phyloP scores from a whole-genome alignment of 2,888 invertebrate species.

The Eurytoma californica region DNA sequence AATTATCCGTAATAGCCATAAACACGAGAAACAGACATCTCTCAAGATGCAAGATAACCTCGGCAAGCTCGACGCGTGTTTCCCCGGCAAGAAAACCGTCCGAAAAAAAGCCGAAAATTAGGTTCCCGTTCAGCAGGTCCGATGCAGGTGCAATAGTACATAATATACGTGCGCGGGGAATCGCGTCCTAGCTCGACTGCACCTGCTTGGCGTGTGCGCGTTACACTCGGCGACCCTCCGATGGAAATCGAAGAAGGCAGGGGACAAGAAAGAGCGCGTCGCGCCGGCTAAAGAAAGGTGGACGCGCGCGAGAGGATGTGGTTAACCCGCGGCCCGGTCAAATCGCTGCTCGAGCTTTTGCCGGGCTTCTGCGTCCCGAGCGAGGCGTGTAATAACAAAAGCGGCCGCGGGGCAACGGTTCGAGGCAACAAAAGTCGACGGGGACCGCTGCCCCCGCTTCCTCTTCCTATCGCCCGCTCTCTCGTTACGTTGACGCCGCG shows the following conservation, averaged over 20 bases:
- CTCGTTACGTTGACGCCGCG: conserved; percentile 3
- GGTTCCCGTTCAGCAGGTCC: too few species aligned
- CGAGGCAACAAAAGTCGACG: conserved; percentile 46
- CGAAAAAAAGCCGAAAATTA: too few species aligned
- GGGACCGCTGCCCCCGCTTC: conserved; percentile 59
- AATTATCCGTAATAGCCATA: too few species aligned
- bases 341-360: conserved; percentile 69
- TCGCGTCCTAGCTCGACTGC: background rate
- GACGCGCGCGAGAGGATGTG: conserved; percentile 68
- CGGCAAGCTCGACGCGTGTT: too few species aligned
- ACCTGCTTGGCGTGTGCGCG: background rate
- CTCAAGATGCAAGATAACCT: too few species aligned
- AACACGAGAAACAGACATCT: too few species aligned
- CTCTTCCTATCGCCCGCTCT: conserved; percentile 57
- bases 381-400: conserved; percentile 53
- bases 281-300: conserved; percentile 50
- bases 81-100: too few species aligned
- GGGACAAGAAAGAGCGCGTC: background rate
- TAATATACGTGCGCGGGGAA: background rate
- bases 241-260: conserved; percentile 66
- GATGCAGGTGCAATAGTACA: too few species aligned
- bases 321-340: conserved; percentile 70
- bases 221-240: conserved; percentile 51
- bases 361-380: conserved; percentile 71
- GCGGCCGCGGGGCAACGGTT: conserved; percentile 3